Evolutionary conservation across 1,140 invertebrate species (phyloP).

Genomic region (Trichomalopsis sarcophagae): DNA sequence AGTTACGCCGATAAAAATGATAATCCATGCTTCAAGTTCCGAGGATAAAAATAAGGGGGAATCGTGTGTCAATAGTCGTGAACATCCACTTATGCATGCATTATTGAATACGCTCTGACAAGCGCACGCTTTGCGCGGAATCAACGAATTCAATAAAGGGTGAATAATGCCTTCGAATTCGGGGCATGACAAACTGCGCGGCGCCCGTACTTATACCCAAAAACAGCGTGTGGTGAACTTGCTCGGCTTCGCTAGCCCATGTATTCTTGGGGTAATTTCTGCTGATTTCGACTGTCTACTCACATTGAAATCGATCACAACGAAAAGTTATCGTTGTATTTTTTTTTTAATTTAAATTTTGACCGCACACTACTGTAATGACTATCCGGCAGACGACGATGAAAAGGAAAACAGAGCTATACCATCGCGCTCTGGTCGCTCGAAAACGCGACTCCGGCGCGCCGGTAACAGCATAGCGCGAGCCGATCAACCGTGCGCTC

Average conservation of each 20-base stretch:
- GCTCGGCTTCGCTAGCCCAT: neutral
- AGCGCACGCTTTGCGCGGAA: constrained; percentile 50
- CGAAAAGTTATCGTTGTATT: no score
- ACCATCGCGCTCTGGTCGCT: neutral
- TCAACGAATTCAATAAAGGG: constrained; percentile 66
- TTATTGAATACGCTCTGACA: constrained; percentile 49
- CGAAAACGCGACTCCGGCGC: constrained; percentile 44
- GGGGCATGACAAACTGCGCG: constrained; percentile 18
- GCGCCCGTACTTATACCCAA: neutral
- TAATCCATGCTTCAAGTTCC: neutral
- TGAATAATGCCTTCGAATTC: constrained; percentile 62
- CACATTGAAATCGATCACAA: neutral
- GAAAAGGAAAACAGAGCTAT: neutral
- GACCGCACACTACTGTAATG: no score
- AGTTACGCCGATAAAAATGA: neutral
- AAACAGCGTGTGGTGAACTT: constrained; percentile 52
- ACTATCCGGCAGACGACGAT: neutral
- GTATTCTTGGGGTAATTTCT: neutral
- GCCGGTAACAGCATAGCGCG: constrained; percentile 44
- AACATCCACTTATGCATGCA: constrained; percentile 43
- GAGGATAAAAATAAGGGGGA: constrained; percentile 4
- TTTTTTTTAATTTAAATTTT: no score
- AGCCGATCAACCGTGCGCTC: constrained; percentile 61
- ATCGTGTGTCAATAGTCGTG: constrained; percentile 26
- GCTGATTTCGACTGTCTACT: neutral